These are phyloP conservation scores for Pseudomugil gertrudae DNA, from an alignment of 2,797 vertebrate genomes.

Conservation along the genomic window DNA sequence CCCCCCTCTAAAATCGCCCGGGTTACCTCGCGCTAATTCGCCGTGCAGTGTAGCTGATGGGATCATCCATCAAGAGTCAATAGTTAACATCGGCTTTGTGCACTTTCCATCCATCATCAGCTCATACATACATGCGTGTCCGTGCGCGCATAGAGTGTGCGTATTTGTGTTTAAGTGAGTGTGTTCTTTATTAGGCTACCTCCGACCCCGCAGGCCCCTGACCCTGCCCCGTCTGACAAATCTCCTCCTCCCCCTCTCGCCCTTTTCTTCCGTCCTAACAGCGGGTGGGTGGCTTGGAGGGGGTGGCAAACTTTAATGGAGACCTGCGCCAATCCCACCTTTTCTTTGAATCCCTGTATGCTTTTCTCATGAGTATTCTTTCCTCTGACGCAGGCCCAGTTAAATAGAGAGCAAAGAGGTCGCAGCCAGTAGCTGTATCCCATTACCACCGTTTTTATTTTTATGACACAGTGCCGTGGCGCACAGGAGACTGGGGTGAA, in stretches of 20 bases:
- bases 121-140: slow-evolving; percentile 36
- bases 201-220: slow-evolving; percentile 67
- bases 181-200: slow-evolving; percentile 54
- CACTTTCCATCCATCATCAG: slow-evolving; percentile 78
- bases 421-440: slow-evolving; percentile 70
- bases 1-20: slow-evolving; percentile 42
- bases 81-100: slow-evolving; percentile 84
- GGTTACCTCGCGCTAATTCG: slow-evolving; percentile 73
- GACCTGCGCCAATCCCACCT: slow-evolving; percentile 43
- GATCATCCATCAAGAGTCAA: slow-evolving; percentile 87
- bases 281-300: too few relatives aligned
- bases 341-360: slow-evolving; percentile 49
- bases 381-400: slow-evolving; percentile 53
- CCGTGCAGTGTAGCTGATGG: slow-evolving; percentile 71
- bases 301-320: slow-evolving; percentile 24
- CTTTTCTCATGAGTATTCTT: slow-evolving; percentile 26
- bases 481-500: slow-evolving; percentile 55
- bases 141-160: slow-evolving; percentile 5
- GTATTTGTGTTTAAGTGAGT: background rate
- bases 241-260: slow-evolving; percentile 50
- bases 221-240: slow-evolving; percentile 62
- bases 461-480: slow-evolving; percentile 65
- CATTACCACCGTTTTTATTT: slow-evolving; percentile 77
- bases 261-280: slow-evolving; percentile 74
- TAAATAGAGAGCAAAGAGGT: slow-evolving; percentile 62